Base-by-base conservation (phyloP, 2,888 invertebrate species). In the Drosophila koepferae region DNA sequence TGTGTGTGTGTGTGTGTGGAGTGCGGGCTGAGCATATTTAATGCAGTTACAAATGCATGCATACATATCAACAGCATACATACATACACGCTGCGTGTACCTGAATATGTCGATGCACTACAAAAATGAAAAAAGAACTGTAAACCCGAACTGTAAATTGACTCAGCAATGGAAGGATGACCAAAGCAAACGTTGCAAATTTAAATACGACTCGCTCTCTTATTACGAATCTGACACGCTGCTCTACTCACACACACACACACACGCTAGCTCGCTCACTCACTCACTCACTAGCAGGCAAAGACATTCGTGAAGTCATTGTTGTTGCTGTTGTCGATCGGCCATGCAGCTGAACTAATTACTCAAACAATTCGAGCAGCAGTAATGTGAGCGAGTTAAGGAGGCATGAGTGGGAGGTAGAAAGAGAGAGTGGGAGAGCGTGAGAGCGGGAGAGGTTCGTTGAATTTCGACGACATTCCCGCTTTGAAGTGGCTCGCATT, bases 401-500 rank as follows among this genome's bases (percentile, higher is more conserved):
- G n/a, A n/a, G 38, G 12, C 8, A 28, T n/a, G 53, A 23, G 36
- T 20, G 54, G n/a, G 61, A 23, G 14, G n/a, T n/a, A 38, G 51
- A 12, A 18, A 10, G 51, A 34, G 23, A 20, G 38, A 18, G 43
- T 6, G 56, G 8, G 58, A 31, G 14, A 40, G 34, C 0, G 12
- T 0, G 54, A 54, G 20, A 6, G 44, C 14, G 44, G 20, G 44
- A 53, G 41, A 20, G 70, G 14, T 43, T 61, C 63, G 74, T 64
- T 70, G 68, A 72, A 67, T 69, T 85, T 60, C 59, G 88, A 82
- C 43, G 71, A 75, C 67, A 89, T 87, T 87, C 87, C 68, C 72
- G 63, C 86, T 87, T 87, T 87, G 86, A 89, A 87, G 86, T 87
- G 72, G 79, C 61, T 88, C 81, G 72, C 77, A 85, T 89, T 87